Evolutionary conservation across 2,113 vertebrate species (phyloP).

Genomic region (Acinonyx jubatus): DNA sequence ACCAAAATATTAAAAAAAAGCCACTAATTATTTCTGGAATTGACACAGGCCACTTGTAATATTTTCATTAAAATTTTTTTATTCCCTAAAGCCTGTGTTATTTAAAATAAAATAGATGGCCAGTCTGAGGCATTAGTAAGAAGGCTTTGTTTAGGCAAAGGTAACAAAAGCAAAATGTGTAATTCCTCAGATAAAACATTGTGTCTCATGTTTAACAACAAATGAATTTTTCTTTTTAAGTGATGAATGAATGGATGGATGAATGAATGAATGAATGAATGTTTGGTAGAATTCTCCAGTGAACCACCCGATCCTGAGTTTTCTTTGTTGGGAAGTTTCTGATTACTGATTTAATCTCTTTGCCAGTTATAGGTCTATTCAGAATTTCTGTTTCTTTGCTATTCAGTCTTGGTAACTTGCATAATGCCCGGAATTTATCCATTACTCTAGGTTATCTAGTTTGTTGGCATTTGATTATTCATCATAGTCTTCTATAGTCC

Average conservation of each 20-base stretch:
- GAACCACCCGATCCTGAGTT: neutral
- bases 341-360: neutral
- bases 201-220: neutral
- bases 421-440: neutral
- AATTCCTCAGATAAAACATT: neutral
- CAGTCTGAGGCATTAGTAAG: neutral
- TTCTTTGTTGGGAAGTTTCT: neutral
- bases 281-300: neutral
- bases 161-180: neutral
- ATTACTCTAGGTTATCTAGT: neutral
- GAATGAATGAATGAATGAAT: neutral
- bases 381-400: neutral
- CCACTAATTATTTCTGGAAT: constrained; percentile 49
- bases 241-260: neutral
- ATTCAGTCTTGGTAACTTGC: neutral
- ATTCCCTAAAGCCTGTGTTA: neutral
- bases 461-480: neutral
- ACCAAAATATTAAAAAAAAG: constrained; percentile 35
- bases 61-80: constrained; percentile 35
- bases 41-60: constrained; percentile 38
- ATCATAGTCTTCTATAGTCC: neutral
- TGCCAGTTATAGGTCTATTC: neutral
- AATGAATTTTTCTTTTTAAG: constrained; percentile 20
- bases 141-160: neutral
- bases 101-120: neutral